phyloP scores from a whole-genome alignment of 1,140 invertebrate species.

The Venustaconcha ellipsiformis region DNA sequence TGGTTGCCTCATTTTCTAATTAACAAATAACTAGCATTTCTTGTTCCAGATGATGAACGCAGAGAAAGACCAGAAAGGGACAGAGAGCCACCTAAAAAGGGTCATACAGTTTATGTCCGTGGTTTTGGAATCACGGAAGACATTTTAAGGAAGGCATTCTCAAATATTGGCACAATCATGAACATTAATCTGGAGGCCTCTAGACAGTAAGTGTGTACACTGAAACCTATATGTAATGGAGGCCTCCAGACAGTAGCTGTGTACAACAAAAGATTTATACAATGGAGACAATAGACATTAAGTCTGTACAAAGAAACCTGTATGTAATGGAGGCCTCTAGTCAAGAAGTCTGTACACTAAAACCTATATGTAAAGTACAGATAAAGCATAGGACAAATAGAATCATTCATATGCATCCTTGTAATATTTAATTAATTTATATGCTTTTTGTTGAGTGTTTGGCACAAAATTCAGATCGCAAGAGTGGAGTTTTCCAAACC shows the following conservation, averaged over 20 bases:
- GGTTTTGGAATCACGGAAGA: slow-evolving; percentile 87
- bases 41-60: slow-evolving; percentile 27
- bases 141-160: slow-evolving; percentile 83
- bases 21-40: neutral
- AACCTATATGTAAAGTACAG: neutral
- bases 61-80: slow-evolving; percentile 31
- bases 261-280: too few species aligned
- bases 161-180: slow-evolving; percentile 83
- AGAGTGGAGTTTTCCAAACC: neutral
- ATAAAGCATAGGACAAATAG: neutral
- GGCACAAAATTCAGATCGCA: neutral
- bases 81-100: slow-evolving; percentile 74
- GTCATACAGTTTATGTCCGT: slow-evolving; percentile 88
- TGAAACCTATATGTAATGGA: too few species aligned
- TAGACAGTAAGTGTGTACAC: slow-evolving; percentile 77
- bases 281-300: too few species aligned
- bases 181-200: slow-evolving; percentile 92
- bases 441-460: neutral
- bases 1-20: too few species aligned
- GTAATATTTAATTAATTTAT: neutral
- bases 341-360: slow-evolving; percentile 74
- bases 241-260: too few species aligned
- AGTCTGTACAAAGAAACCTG: too few species aligned
- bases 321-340: slow-evolving; percentile 75
- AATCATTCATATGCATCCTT: neutral